phyloP scores from a whole-genome alignment of 2,797 vertebrate genomes.

The Catostomus latipinnis region DNA sequence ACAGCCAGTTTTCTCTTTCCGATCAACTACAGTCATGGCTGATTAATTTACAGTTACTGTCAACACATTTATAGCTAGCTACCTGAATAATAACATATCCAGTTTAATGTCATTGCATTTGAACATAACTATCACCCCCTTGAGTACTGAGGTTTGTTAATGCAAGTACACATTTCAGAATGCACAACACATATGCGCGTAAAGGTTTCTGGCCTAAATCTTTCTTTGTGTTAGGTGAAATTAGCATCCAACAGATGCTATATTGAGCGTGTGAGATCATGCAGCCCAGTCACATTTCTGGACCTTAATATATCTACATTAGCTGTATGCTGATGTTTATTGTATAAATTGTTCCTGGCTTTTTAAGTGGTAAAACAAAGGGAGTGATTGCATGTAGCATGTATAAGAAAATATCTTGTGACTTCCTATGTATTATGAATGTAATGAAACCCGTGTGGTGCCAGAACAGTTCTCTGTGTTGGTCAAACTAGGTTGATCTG shows the following conservation, averaged over 20 bases:
- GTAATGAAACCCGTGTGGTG: neutral
- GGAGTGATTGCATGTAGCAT: neutral
- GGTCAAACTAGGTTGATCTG: neutral
- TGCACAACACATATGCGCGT: no score
- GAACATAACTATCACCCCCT: no score
- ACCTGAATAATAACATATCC: no score
- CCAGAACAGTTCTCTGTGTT: neutral
- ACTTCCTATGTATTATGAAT: neutral
- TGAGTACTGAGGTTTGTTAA: no score
- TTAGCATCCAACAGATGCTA: neutral
- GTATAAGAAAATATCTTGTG: neutral
- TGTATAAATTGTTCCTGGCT: neutral
- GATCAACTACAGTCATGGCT: no score
- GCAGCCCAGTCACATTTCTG: neutral
- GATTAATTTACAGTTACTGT: no score
- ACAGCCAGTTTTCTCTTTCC: no score
- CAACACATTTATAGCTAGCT: no score
- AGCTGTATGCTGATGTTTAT: neutral
- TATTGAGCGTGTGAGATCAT: neutral
- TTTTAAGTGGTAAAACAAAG: neutral
- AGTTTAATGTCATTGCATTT: no score
- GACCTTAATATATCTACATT: neutral
- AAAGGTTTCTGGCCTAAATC: neutral
- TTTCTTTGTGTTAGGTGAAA: neutral
- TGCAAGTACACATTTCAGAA: no score